A percentile compares a stretch with the other conserved stretches of the same genome.
phyloP scores from a whole-genome alignment of 2,888 invertebrate genomes.

The Watsonalla binaria region DNA sequence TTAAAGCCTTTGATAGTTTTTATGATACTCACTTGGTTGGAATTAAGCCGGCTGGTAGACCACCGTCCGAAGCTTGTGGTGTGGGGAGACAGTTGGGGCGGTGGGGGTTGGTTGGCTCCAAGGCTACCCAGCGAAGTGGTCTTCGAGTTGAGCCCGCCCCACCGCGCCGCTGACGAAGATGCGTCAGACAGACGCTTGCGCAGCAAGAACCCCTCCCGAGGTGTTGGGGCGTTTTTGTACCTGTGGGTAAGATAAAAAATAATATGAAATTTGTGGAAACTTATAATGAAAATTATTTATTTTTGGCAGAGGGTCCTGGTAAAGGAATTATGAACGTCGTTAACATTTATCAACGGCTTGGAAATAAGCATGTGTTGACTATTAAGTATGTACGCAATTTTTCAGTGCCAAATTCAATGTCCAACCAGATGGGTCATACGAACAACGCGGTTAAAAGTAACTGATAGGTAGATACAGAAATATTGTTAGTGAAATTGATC shows the following conservation, averaged over 20 bases:
- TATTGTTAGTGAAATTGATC: no score
- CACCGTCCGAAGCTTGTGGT: slow-evolving; percentile 81
- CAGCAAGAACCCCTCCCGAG: slow-evolving; percentile 88
- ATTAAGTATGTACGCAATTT: no score
- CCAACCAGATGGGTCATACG: no score
- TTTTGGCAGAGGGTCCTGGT: no score
- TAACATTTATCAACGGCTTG: no score
- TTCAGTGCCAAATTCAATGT: no score
- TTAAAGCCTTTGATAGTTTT: no score
- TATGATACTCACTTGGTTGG: slow-evolving; percentile 71
- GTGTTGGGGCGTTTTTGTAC: slow-evolving; percentile 83
- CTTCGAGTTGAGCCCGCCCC: slow-evolving; percentile 87
- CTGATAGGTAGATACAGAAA: no score
- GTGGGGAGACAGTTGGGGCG: slow-evolving; percentile 69
- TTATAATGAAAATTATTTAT: no score
- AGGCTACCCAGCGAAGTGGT: slow-evolving; percentile 91
- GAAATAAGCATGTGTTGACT: no score
- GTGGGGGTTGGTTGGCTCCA: slow-evolving; percentile 79
- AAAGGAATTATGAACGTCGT: no score
- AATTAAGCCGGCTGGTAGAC: slow-evolving; percentile 87
- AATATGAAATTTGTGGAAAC: neutral
- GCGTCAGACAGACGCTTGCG: slow-evolving; percentile 88
- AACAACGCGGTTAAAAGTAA: no score
- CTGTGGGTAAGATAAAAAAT: slow-evolving; percentile 29
- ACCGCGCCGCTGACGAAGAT: slow-evolving; percentile 77